A percentile compares a stretch with the other conserved stretches of the same genome.
These are phyloP conservation scores for Drosophila meridionalis DNA, from an alignment of 2,888 invertebrate species.

Conservation along the genomic window DNA sequence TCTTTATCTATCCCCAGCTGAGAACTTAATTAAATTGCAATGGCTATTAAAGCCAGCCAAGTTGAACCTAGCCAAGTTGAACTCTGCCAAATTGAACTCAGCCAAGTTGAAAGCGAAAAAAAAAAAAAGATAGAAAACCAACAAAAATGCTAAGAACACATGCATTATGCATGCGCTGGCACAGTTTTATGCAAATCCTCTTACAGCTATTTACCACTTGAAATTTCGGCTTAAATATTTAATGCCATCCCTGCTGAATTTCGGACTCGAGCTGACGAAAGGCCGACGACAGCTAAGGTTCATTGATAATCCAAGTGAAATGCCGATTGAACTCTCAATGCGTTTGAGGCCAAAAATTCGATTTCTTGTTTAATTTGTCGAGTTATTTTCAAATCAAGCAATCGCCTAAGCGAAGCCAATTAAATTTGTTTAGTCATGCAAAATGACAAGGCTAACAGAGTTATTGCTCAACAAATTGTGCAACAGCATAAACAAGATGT, in stretches of 20 bases:
- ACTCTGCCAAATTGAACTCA: conserved; percentile 4
- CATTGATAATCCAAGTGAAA: conserved; percentile 28
- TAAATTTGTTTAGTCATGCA: conserved; percentile 1
- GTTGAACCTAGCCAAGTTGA: conserved; percentile 18
- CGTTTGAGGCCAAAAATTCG: conserved; percentile 5
- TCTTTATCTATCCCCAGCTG: neutral
- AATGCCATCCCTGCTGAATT: conserved; percentile 16
- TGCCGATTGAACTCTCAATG: conserved; percentile 10
- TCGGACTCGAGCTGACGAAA: neutral
- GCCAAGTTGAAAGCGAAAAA: conserved; percentile 7
- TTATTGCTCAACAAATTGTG: neutral
- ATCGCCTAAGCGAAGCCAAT: conserved; percentile 1
- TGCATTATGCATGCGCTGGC: conserved; percentile 62
- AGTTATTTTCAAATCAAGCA: neutral
- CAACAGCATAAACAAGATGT: conserved; percentile 3
- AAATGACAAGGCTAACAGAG: neutral
- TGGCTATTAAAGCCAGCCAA: conserved; percentile 19
- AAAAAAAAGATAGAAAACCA: neutral
- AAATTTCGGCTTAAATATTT: conserved; percentile 61
- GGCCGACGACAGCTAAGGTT: conserved; percentile 19
- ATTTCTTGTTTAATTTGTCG: conserved; percentile 6
- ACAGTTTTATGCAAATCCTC: conserved; percentile 69
- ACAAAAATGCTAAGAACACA: conserved; percentile 15
- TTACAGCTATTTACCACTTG: conserved; percentile 70
- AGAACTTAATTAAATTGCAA: conserved; percentile 34